Evolutionary conservation across 2,888 invertebrate genomes (phyloP).

Genomic region (Altica lythri): DNA sequence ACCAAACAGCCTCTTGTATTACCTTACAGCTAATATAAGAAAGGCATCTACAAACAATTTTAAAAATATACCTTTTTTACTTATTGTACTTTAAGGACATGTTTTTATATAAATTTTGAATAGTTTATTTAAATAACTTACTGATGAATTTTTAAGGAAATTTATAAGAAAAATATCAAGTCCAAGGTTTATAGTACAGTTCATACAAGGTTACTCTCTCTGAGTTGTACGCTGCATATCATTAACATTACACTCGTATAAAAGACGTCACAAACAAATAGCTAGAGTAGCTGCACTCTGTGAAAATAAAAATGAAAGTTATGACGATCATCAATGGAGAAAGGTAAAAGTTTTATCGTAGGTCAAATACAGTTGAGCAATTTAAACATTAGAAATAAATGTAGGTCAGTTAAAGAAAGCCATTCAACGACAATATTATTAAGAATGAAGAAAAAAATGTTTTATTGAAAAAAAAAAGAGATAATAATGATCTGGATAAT

Average conservation of each 20-base stretch:
- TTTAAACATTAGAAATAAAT: constrained; percentile 17
- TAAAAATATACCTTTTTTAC: too few species aligned
- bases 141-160: too few species aligned
- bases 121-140: too few species aligned
- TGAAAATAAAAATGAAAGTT: constrained; percentile 39
- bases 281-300: constrained; percentile 26
- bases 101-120: too few species aligned
- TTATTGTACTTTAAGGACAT: too few species aligned
- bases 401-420: constrained; percentile 23
- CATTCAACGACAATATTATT: too few species aligned
- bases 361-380: constrained; percentile 33
- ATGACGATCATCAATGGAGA: constrained; percentile 30
- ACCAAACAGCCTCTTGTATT: too few species aligned
- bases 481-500: too few species aligned
- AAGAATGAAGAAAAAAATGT: too few species aligned
- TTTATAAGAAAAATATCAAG: constrained; percentile 31
- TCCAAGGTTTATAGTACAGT: constrained; percentile 36
- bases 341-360: constrained; percentile 38
- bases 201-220: constrained; percentile 31
- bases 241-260: constrained; percentile 8
- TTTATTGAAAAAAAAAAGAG: too few species aligned
- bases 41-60: too few species aligned
- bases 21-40: too few species aligned
- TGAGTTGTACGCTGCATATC: constrained; percentile 7
- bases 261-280: constrained; percentile 18